These are phyloP conservation scores for Strigamia crassipes DNA, from an alignment of 2,888 invertebrate species.

Conservation along the genomic window DNA sequence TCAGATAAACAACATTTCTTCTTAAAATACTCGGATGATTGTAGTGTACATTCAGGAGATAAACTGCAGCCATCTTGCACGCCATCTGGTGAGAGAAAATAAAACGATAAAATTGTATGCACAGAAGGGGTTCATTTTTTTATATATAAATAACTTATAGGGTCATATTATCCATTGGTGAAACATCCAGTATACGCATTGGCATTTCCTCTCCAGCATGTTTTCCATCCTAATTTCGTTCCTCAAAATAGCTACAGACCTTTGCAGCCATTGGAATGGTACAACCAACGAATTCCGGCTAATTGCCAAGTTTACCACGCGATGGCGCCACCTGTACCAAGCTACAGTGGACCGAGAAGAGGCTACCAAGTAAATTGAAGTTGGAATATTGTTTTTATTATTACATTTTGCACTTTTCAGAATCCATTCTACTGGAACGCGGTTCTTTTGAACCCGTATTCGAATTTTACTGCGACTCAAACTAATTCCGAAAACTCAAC, in stretches of 20 bases:
- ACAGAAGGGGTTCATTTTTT: not conserved
- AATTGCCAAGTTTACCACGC: constrained; percentile 34
- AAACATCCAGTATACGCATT: not conserved
- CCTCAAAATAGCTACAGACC: constrained; percentile 31
- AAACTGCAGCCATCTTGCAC: not conserved
- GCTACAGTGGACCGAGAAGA: not conserved
- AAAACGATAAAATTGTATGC: not conserved
- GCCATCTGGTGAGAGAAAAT: not conserved
- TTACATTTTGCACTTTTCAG: not conserved
- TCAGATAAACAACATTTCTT: not conserved
- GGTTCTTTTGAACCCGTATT: not conserved
- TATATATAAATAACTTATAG: not conserved
- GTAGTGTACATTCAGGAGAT: not conserved
- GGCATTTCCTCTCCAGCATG: not conserved
- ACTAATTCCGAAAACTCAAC: not conserved
- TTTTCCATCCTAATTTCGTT: not conserved
- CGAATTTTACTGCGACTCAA: not conserved
- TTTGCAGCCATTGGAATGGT: constrained; percentile 15
- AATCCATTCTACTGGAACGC: not conserved
- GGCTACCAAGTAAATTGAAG: not conserved
- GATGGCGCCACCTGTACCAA: constrained; percentile 6
- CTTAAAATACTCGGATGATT: no score
- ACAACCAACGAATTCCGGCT: constrained; percentile 24
- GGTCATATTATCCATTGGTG: not conserved
- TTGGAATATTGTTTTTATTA: not conserved